Base-by-base conservation (phyloP, 2,797 vertebrate genomes). In the Aselliscus stoliczkanus region DNA sequence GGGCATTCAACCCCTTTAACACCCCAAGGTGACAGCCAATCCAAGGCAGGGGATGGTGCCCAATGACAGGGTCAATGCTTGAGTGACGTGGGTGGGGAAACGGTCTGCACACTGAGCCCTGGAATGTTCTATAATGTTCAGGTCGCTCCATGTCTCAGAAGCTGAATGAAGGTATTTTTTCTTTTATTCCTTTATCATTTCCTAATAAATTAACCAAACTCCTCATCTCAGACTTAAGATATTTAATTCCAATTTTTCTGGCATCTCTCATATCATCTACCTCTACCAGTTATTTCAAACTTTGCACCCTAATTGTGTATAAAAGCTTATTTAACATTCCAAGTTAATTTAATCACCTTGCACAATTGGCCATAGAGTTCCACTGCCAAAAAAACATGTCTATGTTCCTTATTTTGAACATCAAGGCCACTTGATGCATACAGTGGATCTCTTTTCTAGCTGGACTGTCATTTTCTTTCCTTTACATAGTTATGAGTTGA, bases 21-120 rank as follows among this genome's bases (percentile, higher is more conserved):
- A 3, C 21, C 25, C 9, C 18, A 56, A 62, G 42, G 37, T 73
- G 60, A 72, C 10, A 52, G 76, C 1, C 0, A 0, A 18, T 34
- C 14, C 1, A 29, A 20, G 31, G 1, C 34, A 37, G n/a, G 9
- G 56, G 60, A 54, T 7, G 5, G 42, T 5, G 17, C 21, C 15
- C 88, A 62, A 42, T 4, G 18, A 44, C 12, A 54, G 47, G 1
- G 27, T 42, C 11, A 42, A 4, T 15, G 2, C 37, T 6, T 25
- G 18, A 13, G 21, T 6, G 27, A 56, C 0, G 9, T 4, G 29
- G 21, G 5, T 21, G 77, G 13, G 27, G 20, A 65, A 31, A 44
- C 0, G 21, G 31, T 23, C 20, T 29, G 8, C 4, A 34, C 3
- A 2, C 0, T 44, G 8, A 29, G 27, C 23, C n/a, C 27, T 12